Evolutionary conservation across 2,797 vertebrate genomes (phyloP), one percentile per base, ranked within the genome.

Genomic region (Lophius americanus): DNA sequence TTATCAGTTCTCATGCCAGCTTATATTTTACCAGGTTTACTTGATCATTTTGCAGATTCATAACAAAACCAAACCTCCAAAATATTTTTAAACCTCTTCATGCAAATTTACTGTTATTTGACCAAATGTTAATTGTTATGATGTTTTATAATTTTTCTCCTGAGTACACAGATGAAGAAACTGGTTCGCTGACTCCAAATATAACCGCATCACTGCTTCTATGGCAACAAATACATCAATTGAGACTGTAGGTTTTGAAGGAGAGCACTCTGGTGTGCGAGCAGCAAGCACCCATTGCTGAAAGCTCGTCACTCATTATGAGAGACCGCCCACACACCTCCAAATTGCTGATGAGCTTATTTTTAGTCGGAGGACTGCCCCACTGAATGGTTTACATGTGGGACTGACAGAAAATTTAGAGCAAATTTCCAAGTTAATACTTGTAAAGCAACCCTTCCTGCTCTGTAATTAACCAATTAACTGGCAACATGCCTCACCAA

Each of bases 401-500:
- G 85, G 88, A 90, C 78, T 83, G 83, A 84, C 82, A 80, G 85
- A 71, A 83, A 90, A 92, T 89, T 81, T 88, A 73, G 88, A 96
- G 93, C 92, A 94, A 93, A 94, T 93, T 94, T 93, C 87, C 91
- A 92, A 91, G 91, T 92, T 95, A 93, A 94, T 92, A 88, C 88
- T 92, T 90, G 94, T 92, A 91, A 84, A 91, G 94, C 95, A 94
- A 94, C 90, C 71, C 81, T 91, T 89, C 83, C 85, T 78, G 79
- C 86, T 93, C 88, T 81, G 93, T 96, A 97, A 98, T 98, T 98
- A 98, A 96, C 95, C 94, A 97, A 98, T 97, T 98, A 98, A 95
- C 94, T 94, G 85, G 91, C 93, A 94, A 90, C 92, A 88, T 91
- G 93, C 92, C 94, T 93, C 94, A 91, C 93, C 92, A 92, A 92